Base-by-base conservation (phyloP, 2,113 vertebrate species). In the Myotis davidii region DNA sequence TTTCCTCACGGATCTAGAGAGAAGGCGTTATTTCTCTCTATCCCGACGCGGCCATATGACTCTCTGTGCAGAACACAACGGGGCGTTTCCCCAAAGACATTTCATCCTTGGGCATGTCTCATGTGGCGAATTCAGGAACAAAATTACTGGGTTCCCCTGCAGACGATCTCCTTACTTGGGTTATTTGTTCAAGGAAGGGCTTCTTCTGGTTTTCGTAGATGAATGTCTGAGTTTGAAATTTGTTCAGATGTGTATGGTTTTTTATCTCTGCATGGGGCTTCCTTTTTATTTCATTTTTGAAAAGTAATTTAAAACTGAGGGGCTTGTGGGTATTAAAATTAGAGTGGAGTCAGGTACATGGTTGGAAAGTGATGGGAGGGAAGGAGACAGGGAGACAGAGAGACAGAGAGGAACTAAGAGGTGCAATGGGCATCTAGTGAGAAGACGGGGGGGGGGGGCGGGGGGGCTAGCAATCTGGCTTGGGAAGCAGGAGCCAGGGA, bases 241-340 rank as follows among this genome's bases (percentile, higher is more conserved):
- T 96, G 34, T 78, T 95, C 78, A 78, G 45, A 70, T 83, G 69
- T 56, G 21, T 76, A 37, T 64, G 48, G 52, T 54, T 95, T 78
- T 65, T 94, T 95, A 77, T 23, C 39, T 76, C 42, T 74, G 39
- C 8, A 18, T 42, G 37, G 78, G 25, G 21, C 32, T 86, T 85
- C n/a, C 21, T 95, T 93, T 93, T 72, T 32, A 85, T 84, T 77
- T 83, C 12, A 70, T 76, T 81, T 89, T 72, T n/a, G 12, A 74
- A 82, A 64, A 81, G 84, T 9, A 90, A 83, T 90, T 97, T 82
- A 17, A 77, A 96, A 93, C 90, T 9, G 20, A 96, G n/a, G 34
- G 21, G 4, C 32, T 37, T 11, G 0, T 17, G 61, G 52, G 10
- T 11, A 65, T 25, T 85, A 52, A 54, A 48, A 88, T 67, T 48